Percentiles rank a stretch among this genome's conserved stretches.
phyloP scores from a whole-genome alignment of 2,888 invertebrate genomes.

The Trisateles emortualis region DNA sequence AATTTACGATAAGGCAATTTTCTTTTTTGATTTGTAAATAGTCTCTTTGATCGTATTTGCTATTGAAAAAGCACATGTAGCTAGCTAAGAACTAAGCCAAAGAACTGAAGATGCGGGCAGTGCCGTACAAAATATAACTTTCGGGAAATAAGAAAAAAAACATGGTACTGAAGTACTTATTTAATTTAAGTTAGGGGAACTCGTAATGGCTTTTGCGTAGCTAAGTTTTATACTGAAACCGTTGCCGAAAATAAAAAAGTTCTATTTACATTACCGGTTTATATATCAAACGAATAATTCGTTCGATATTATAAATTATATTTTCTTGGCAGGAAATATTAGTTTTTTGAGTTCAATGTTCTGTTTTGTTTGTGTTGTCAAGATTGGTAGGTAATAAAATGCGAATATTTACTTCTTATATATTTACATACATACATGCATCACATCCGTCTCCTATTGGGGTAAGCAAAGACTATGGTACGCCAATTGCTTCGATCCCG shows the following conservation, averaged over 20 bases:
- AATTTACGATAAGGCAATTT: no score
- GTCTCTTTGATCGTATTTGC: neutral
- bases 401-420: no score
- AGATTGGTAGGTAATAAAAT: neutral
- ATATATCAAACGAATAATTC: conserved; percentile 28
- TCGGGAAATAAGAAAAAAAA: conserved; percentile 32
- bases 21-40: no score
- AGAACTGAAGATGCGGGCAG: conserved; percentile 8
- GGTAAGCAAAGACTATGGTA: no score
- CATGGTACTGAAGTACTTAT: conserved; percentile 33
- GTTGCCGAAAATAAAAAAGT: conserved; percentile 34
- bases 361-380: neutral
- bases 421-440: no score
- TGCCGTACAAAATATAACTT: conserved; percentile 26
- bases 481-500: no score
- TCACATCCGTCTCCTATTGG: no score
- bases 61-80: conserved; percentile 7
- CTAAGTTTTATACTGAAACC: conserved; percentile 25
- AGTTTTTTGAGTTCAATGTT: conserved; percentile 12
- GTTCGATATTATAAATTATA: conserved; percentile 24
- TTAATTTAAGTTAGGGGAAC: conserved; percentile 49
- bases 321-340: conserved; percentile 19
- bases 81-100: conserved; percentile 6
- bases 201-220: conserved; percentile 37
- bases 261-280: conserved; percentile 32